A percentile compares a stretch with the other conserved stretches of the same genome.
Evolutionary conservation across 2,113 vertebrate species (phyloP).

Genomic region (Lepisosteus osseus): DNA sequence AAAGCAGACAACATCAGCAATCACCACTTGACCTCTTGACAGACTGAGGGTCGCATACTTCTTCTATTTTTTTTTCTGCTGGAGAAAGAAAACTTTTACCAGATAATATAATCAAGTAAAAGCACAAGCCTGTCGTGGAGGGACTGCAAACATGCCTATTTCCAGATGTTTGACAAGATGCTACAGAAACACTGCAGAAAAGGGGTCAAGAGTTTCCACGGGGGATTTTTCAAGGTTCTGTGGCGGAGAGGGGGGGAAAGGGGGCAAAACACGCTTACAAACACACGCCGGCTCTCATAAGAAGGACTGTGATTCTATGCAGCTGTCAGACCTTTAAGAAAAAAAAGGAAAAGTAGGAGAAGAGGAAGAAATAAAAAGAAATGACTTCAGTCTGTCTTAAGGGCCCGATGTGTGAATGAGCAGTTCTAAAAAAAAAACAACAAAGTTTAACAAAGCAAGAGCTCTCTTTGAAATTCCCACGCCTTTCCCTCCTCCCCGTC

Average conservation of each 20-base stretch:
- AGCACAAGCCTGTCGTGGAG: conserved; percentile 79
- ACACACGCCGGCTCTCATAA: conserved; percentile 47
- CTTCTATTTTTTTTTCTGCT: conserved; percentile 17
- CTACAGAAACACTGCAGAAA: conserved; percentile 59
- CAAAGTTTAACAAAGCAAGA: conserved; percentile 40
- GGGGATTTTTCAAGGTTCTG: conserved; percentile 73
- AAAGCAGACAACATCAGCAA: conserved; percentile 83
- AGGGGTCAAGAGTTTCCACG: conserved; percentile 70
- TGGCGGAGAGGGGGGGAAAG: conserved; percentile 38
- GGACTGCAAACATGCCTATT: conserved; percentile 78
- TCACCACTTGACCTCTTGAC: conserved; percentile 90
- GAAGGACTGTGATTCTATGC: conserved; percentile 55
- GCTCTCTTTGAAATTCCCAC: conserved; percentile 61
- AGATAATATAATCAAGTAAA: conserved; percentile 89
- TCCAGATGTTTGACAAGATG: conserved; percentile 92
- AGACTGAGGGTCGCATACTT: conserved; percentile 66
- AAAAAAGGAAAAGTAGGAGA: conserved; percentile 35
- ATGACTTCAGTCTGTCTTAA: conserved; percentile 60
- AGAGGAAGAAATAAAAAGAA: conserved; percentile 42
- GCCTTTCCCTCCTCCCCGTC: conserved; percentile 41
- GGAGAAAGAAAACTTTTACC: conserved; percentile 62
- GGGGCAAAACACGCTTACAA: conserved; percentile 18
- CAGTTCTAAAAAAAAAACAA: conserved; percentile 62
- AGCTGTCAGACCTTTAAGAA: conserved; percentile 71
- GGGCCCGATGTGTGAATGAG: conserved; percentile 64